Evolutionary conservation across 2,113 vertebrate species (phyloP).

Genomic region (Hyperopisus bebe): DNA sequence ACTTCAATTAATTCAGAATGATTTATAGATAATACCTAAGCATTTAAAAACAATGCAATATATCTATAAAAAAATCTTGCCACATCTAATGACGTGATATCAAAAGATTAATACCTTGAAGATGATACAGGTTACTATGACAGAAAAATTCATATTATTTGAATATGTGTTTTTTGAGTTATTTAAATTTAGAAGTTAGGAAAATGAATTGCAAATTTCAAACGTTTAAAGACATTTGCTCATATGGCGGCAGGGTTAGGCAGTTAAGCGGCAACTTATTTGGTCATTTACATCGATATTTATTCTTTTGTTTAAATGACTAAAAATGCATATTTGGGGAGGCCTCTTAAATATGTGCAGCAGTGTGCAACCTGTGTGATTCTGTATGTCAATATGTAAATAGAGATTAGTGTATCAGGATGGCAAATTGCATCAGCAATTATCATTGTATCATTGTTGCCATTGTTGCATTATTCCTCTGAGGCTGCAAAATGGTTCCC

Average conservation of each 20-base stretch:
- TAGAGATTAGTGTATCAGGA: neutral
- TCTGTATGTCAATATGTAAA: neutral
- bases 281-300: neutral
- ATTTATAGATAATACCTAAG: neutral
- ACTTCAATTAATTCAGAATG: neutral
- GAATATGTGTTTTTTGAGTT: neutral
- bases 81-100: neutral
- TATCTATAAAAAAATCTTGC: neutral
- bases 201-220: neutral
- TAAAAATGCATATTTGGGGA: neutral
- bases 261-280: neutral
- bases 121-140: neutral
- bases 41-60: neutral
- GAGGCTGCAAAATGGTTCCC: neutral
- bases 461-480: neutral
- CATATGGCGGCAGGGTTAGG: neutral
- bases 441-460: neutral
- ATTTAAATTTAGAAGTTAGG: neutral
- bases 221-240: neutral
- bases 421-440: neutral
- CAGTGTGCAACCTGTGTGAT: neutral
- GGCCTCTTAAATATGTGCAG: neutral
- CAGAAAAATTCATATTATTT: neutral
- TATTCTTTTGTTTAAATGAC: neutral
- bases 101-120: neutral